Percentiles rank a stretch among this genome's conserved stretches.
phyloP scores from a whole-genome alignment of 1,140 invertebrate species.

The Parasteatoda tepidariorum region DNA sequence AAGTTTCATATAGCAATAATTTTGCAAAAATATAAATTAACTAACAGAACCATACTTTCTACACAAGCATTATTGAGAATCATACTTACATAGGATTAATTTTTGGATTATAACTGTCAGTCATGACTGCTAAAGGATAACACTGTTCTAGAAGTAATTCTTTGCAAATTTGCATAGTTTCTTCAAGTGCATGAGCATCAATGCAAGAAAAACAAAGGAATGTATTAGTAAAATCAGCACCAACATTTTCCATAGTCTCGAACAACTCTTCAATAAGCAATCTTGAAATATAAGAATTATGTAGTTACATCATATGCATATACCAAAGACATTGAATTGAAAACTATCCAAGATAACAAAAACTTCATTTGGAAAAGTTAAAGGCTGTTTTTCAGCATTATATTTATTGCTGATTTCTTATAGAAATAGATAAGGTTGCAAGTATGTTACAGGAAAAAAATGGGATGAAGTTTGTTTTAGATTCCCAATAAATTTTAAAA shows the following conservation, averaged over 20 bases:
- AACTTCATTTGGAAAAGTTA: neutral
- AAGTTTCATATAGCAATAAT: too few relatives aligned
- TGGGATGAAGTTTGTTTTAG: too few relatives aligned
- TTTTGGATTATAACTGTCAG: constrained; percentile 62
- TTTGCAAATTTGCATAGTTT: constrained; percentile 61
- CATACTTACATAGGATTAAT: constrained; percentile 67
- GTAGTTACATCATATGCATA: neutral
- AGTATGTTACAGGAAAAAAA: too few relatives aligned
- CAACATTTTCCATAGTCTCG: constrained; percentile 74
- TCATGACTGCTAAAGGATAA: constrained; percentile 67
- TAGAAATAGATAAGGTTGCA: too few relatives aligned
- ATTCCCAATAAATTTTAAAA: too few relatives aligned
- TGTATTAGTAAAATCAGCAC: constrained; percentile 76
- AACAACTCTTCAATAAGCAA: constrained; percentile 72
- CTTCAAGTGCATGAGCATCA: constrained; percentile 64
- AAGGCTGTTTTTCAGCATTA: neutral
- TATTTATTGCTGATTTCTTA: too few relatives aligned
- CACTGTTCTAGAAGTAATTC: constrained; percentile 67
- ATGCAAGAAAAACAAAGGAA: constrained; percentile 74
- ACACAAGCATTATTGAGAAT: too few relatives aligned
- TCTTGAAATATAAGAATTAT: constrained; percentile 61
- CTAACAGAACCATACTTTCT: too few relatives aligned
- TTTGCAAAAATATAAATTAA: too few relatives aligned
- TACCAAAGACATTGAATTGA: neutral
- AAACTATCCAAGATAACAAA: constrained; percentile 35